phyloP scores from a whole-genome alignment of 2,797 vertebrate species.

The Thamnophis elegans region DNA sequence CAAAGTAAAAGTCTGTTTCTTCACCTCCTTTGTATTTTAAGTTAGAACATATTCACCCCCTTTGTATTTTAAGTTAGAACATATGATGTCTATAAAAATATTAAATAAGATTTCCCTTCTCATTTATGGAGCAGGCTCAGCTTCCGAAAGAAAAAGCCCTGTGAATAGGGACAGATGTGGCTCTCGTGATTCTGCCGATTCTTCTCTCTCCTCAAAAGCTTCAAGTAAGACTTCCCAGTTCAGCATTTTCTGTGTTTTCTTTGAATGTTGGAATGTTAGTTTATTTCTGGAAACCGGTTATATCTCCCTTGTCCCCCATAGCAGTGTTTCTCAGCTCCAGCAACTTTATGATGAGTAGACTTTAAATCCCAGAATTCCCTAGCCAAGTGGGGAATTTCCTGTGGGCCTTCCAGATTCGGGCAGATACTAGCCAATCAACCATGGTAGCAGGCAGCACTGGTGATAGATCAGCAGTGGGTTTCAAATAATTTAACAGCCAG shows the following conservation, averaged over 20 bases:
- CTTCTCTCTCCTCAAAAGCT: slow-evolving; percentile 72
- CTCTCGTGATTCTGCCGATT: slow-evolving; percentile 72
- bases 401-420: not conserved
- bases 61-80: slow-evolving; percentile 10
- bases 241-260: slow-evolving; percentile 6
- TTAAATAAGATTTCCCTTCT: not conserved
- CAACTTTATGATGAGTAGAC: not conserved
- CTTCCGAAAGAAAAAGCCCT: slow-evolving; percentile 70
- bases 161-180: slow-evolving; percentile 70
- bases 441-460: not conserved
- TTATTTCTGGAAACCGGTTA: not conserved
- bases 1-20: not conserved
- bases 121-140: slow-evolving; percentile 61
- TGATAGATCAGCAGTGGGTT: no score
- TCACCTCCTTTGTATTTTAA: no score
- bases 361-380: not conserved
- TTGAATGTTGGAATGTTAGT: not conserved
- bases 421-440: not conserved
- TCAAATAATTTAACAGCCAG: no score
- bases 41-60: no score
- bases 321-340: not conserved
- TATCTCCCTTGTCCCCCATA: not conserved
- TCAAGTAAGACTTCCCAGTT: slow-evolving; percentile 67
- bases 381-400: not conserved
- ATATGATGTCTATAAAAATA: not conserved